Evolutionary conservation across 2,797 vertebrate species (phyloP), one percentile per base, ranked within the genome.

Genomic region (Erpetoichthys calabaricus): DNA sequence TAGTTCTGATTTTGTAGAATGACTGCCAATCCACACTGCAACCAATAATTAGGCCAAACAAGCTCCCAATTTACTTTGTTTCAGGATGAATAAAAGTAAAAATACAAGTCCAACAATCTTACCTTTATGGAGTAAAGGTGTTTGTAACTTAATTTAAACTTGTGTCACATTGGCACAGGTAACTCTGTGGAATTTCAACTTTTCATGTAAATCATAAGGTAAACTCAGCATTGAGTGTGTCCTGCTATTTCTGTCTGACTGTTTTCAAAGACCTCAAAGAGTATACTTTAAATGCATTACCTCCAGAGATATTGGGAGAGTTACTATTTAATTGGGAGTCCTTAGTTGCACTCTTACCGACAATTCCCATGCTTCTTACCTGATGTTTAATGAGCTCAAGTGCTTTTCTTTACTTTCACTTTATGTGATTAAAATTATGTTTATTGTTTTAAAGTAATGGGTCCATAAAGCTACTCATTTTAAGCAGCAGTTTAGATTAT

Each of bases 261-360:
- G 51, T 58, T 57, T 66, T 60, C 61, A 60, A 63, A 60, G 57
- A 63, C 56, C 57, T 25, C 53, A 25, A 47, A 56, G 47, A 53
- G 59, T 64, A 53, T 55, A 45, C 61, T 63, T 59, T 66, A 55
- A 63, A 66, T 60, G 51, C 57, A 63, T 57, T 60, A 61, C 59
- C 47, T 47, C 54, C 61, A 50, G 42, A 43, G 53, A 54, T 25
- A 43, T 54, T 54, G 53, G 59, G 47, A 58, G 57, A 53, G 59
- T 63, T 50, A 44, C 56, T 55, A 49, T 59, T 63, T 66, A 66
- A 63, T 63, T 66, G 64, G 59, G 49, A 58, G 62, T 62, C 52
- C 53, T 59, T 59, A 63, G 61, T 55, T 41, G 57, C 8, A 46
- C 53, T 63, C 55, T 57, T n/a, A 59, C 51, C 42, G 7, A 25